Evolutionary conservation across 2,797 vertebrate genomes (phyloP).

Genomic region (Gobionotothen gibberifrons): DNA sequence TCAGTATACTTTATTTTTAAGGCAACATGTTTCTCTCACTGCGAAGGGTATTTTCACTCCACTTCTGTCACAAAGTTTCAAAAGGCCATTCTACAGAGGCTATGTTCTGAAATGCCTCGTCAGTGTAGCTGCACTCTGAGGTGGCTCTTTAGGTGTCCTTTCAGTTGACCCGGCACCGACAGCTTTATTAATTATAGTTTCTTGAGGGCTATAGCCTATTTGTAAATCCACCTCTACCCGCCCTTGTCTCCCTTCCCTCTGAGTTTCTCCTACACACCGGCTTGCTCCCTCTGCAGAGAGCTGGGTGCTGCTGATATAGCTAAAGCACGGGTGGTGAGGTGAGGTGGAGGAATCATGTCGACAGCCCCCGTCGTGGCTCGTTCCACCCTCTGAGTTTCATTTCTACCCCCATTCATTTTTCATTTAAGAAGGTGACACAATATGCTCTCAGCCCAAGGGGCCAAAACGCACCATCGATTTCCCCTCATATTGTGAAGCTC

Average conservation of each 20-base stretch:
- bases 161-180: constrained; percentile 66
- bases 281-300: constrained; percentile 46
- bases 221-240: constrained; percentile 73
- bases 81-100: constrained; percentile 2
- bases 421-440: constrained; percentile 81
- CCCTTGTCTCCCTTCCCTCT: constrained; percentile 60
- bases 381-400: constrained; percentile 78
- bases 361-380: constrained; percentile 61
- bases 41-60: neutral
- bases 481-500: constrained; percentile 66
- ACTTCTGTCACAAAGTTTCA: constrained; percentile 4
- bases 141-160: constrained; percentile 52
- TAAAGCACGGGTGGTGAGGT: constrained; percentile 45
- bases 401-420: constrained; percentile 80
- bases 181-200: constrained; percentile 78
- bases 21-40: constrained; percentile 1
- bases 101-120: constrained; percentile 37
- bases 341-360: constrained; percentile 68
- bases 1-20: neutral
- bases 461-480: constrained; percentile 76
- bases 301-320: constrained; percentile 60
- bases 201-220: constrained; percentile 68
- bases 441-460: constrained; percentile 72
- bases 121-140: constrained; percentile 46
- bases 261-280: constrained; percentile 21